phyloP scores from a whole-genome alignment of 2,797 vertebrate genomes.

The Hoplostethus atlanticus region DNA sequence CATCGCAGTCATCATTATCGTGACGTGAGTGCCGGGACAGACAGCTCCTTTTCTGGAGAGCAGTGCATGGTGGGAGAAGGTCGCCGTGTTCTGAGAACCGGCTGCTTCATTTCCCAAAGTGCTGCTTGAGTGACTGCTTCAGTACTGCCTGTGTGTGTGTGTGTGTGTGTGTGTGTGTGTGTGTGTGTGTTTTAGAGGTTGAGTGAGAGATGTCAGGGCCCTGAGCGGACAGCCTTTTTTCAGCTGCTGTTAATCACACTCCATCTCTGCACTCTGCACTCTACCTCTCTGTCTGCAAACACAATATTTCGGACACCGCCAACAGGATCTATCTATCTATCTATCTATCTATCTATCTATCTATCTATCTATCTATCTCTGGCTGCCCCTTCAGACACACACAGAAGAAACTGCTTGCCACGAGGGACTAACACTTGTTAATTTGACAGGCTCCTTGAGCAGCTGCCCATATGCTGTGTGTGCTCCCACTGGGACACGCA shows the following conservation, averaged over 20 bases:
- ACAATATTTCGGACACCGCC: too few relatives aligned
- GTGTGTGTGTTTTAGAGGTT: slow-evolving; percentile 38
- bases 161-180: slow-evolving; percentile 15
- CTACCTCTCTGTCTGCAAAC: slow-evolving; percentile 22
- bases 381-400: background rate
- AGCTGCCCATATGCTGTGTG: slow-evolving; percentile 30
- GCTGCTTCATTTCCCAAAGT: slow-evolving; percentile 78
- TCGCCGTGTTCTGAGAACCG: slow-evolving; percentile 66
- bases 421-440: slow-evolving; percentile 43
- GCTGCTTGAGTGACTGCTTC: slow-evolving; percentile 70
- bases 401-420: slow-evolving; percentile 32
- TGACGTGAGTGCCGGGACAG: slow-evolving; percentile 1
- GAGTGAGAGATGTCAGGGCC: slow-evolving; percentile 68
- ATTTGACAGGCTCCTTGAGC: slow-evolving; percentile 52
- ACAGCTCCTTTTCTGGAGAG: slow-evolving; percentile 42
- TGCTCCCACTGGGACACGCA: slow-evolving; percentile 34
- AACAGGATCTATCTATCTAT: too few relatives aligned
- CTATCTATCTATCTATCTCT: background rate
- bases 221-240: slow-evolving; percentile 60
- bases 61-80: slow-evolving; percentile 62
- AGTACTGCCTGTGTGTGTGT: background rate
- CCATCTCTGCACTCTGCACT: slow-evolving; percentile 48
- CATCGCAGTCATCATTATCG: background rate
- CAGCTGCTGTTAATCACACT: slow-evolving; percentile 72
- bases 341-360: background rate